Evolutionary conservation across 2,797 vertebrate species (phyloP), one percentile per base, ranked within the genome.

Genomic region (Peromyscus nudipes): DNA sequence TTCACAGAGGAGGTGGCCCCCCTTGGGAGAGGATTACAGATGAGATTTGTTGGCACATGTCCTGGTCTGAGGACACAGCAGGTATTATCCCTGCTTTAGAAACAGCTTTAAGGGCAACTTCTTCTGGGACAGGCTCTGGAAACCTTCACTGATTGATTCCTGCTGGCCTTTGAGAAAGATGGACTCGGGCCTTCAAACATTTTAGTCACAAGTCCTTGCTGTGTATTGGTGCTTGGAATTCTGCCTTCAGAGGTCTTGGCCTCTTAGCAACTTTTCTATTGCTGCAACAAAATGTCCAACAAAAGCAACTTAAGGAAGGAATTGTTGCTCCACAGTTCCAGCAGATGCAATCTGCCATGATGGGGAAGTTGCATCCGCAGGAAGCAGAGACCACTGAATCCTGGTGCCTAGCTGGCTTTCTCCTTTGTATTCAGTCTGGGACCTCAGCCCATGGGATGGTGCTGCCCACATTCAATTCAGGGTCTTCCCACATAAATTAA

Each of bases 21-120:
- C 52, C 91, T 2, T 49, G 37, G 60, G 60, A 90, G 57, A 77
- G 64, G 91, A 37, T 94, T 73, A 34, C n/a, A 23, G 73, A 77
- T n/a, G 40, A 84, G 79, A 91, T 89, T 40, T 49, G 57, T 87
- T 73, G 13, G 49, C 73, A 6, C 2, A 60, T 37, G 31, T n/a
- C 67, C 43, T 25, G 31, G n/a, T 60, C 43, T 73, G 65, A 1
- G 0, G 11, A 77, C 4, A n/a, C 25, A 62, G 16, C 0, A 2
- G 83, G n/a, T 3, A 4, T 71, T 43, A 23, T 83, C 40, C 40
- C n/a, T 14, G 55, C 0, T 0, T 82, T 52, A 37, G 62, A 69
- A 84, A 29, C 12, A 0, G 81, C 27, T 91, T 49, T 43, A 37
- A 89, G 23, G 3, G 27, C 55, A 23, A 89, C 43, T 23, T 76